Evolutionary conservation across 2,888 invertebrate genomes (phyloP).

Genomic region (Brachyptera risi): DNA sequence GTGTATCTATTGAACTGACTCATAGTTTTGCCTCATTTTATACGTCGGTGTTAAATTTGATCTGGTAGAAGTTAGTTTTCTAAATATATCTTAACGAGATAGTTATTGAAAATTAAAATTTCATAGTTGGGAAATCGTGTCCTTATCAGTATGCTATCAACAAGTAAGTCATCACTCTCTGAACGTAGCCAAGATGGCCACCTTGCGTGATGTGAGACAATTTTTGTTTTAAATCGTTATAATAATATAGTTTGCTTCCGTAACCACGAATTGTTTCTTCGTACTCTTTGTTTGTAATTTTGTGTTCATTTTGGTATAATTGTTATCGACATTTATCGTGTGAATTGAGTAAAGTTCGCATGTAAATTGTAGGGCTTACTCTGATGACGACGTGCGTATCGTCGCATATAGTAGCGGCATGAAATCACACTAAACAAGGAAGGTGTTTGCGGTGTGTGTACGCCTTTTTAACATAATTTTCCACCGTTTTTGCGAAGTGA

Average conservation of each 20-base stretch:
- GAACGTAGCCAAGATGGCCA: constrained; percentile 13
- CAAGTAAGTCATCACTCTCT: neutral
- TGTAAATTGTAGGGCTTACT: neutral
- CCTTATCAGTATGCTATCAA: neutral
- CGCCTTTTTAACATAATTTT: constrained; percentile 19
- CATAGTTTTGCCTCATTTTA: no score
- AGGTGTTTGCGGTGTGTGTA: constrained; percentile 26
- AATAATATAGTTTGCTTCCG: neutral
- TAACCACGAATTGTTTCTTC: neutral
- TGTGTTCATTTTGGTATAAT: no score
- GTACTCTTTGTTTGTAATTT: no score
- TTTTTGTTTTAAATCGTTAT: neutral
- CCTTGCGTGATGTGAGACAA: neutral
- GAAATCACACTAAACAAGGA: constrained; percentile 26
- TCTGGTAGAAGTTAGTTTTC: no score
- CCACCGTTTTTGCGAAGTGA: constrained; percentile 11
- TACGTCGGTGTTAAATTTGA: no score
- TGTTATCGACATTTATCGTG: no score
- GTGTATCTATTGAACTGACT: no score
- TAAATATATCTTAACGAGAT: neutral
- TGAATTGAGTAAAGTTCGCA: no score
- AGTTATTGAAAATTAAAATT: neutral
- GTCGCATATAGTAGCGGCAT: constrained; percentile 29
- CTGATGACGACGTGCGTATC: constrained; percentile 30
- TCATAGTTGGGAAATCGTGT: neutral